Conservation (phyloP, 2,888 invertebrate genomes). For the Nephrotoma appendiculata region DNA sequence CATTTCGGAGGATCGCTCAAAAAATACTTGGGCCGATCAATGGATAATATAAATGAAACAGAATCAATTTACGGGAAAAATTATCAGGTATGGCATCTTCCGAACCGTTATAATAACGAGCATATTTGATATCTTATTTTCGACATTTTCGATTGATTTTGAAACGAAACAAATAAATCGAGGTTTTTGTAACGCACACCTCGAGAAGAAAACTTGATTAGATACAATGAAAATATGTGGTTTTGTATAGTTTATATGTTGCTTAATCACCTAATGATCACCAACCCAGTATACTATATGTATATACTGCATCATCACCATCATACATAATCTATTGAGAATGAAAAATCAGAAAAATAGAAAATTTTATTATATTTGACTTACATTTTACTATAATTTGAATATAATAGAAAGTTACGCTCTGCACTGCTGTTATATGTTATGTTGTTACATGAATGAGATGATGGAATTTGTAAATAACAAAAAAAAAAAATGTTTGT, state of each 20-base stretch:
- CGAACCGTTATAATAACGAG: not conserved
- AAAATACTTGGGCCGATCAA: constrained; percentile 7
- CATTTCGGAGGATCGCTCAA: not conserved
- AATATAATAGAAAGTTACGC: not conserved
- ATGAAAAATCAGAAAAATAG: not conserved
- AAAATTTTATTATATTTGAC: not conserved
- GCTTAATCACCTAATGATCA: not conserved
- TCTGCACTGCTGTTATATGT: not conserved
- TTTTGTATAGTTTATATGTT: not conserved
- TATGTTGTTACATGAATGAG: not conserved
- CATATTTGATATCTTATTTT: not conserved
- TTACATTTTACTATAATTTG: not conserved
- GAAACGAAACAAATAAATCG: not conserved
- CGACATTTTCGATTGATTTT: not conserved
- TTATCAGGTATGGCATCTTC: constrained; percentile 7
- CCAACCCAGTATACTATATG: not conserved
- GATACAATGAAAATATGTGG: not conserved
- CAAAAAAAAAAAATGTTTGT: not conserved
- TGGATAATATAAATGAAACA: constrained; percentile 10
- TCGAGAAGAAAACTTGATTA: not conserved
- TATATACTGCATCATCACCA: not conserved
- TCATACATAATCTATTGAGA: not conserved
- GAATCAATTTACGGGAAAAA: constrained; percentile 8
- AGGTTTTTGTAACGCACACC: not conserved
- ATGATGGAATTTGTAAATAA: not conserved